Evolutionary conservation across 2,797 vertebrate genomes (phyloP).

Genomic region (Coluber constrictor): DNA sequence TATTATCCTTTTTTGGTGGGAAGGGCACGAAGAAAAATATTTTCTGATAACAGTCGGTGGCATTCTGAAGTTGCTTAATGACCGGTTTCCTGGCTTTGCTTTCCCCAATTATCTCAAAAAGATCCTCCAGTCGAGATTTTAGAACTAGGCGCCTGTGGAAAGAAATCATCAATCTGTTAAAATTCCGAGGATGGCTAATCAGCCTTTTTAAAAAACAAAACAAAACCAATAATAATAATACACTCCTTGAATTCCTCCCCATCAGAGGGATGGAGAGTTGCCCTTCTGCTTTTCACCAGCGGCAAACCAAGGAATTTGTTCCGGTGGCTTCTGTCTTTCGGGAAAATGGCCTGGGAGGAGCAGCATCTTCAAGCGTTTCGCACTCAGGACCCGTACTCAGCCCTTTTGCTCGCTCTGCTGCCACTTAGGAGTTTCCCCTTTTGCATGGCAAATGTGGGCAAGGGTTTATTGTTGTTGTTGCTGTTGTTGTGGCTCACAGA

Average conservation of each 20-base stretch:
- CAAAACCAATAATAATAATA: too few relatives aligned
- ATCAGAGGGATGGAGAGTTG: not conserved
- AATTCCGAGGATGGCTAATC: not conserved
- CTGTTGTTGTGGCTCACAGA: too few relatives aligned
- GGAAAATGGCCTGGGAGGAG: not conserved
- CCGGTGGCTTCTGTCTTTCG: not conserved
- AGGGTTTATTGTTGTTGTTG: rapidly evolving
- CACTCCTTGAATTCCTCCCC: not conserved
- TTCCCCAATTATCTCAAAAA: not conserved
- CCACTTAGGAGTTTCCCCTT: too few relatives aligned
- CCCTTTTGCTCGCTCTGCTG: not conserved
- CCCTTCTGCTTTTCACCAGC: too few relatives aligned
- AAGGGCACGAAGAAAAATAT: not conserved
- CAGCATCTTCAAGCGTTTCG: not conserved
- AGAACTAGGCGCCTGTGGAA: not conserved
- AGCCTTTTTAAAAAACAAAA: not conserved
- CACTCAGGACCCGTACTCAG: not conserved
- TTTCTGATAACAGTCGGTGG: not conserved
- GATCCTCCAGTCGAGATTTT: not conserved
- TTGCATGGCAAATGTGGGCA: too few relatives aligned
- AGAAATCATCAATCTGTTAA: not conserved
- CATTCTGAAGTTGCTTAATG: not conserved
- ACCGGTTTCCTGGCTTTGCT: not conserved
- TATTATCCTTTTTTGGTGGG: not conserved
- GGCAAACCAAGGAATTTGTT: too few relatives aligned